phyloP scores from a whole-genome alignment of 2,888 invertebrate species.

The Hirtodrosophila trivittata region DNA sequence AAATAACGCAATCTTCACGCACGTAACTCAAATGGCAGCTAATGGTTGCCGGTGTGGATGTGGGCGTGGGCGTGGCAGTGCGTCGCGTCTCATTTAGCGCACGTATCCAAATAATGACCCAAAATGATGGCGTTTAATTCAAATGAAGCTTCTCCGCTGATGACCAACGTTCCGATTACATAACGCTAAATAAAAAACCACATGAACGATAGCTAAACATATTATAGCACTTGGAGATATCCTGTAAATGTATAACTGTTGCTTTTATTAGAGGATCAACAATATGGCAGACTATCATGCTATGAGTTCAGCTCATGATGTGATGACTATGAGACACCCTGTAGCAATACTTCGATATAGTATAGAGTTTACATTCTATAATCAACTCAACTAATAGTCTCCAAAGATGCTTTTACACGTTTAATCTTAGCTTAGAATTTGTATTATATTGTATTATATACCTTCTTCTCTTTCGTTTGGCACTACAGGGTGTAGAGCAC shows the following conservation, averaged over 20 bases:
- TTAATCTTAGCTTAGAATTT: too few species aligned
- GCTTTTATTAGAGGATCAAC: too few species aligned
- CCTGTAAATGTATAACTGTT: slow-evolving; percentile 12
- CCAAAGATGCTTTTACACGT: too few species aligned
- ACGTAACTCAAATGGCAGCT: slow-evolving; percentile 76
- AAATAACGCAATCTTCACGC: slow-evolving; percentile 79
- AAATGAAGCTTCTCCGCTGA: slow-evolving; percentile 59
- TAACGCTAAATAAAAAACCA: slow-evolving; percentile 44
- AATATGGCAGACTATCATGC: too few species aligned
- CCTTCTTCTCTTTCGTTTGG: not conserved
- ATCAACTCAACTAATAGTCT: too few species aligned
- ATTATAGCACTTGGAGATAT: not conserved
- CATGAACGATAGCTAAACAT: not conserved
- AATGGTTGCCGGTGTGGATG: slow-evolving; percentile 42
- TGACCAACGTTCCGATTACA: slow-evolving; percentile 61
- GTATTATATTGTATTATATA: too few species aligned
- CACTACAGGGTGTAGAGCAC: slow-evolving; percentile 30
- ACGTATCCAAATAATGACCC: slow-evolving; percentile 81
- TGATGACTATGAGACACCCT: too few species aligned
- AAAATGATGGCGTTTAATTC: slow-evolving; percentile 80
- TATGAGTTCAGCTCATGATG: too few species aligned
- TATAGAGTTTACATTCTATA: too few species aligned
- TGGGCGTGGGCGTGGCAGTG: slow-evolving; percentile 11
- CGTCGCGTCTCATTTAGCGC: slow-evolving; percentile 80
- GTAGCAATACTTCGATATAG: too few species aligned